Evolutionary conservation across 1,140 invertebrate genomes (phyloP), one percentile per base, ranked within the genome.

Genomic region (Diorhabda sublineata): DNA sequence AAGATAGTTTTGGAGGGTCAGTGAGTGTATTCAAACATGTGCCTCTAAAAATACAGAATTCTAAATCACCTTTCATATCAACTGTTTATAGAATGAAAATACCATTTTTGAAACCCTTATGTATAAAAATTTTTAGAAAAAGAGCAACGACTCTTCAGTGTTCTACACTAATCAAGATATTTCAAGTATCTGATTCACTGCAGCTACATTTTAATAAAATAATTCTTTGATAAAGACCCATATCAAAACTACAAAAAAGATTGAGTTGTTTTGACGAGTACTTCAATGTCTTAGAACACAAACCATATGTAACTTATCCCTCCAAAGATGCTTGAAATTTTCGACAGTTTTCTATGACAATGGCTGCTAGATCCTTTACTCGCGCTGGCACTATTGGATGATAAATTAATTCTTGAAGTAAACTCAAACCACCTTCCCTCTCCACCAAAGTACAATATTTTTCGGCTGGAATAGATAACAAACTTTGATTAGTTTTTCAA

Each of bases 371-470:
- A 44, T 85, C 81, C 77, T 91, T 91, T 56, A 92, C 91, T 66
- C 84, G 76, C 3, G 81, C 72, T 75, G 91, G 89, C 0, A 89
- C 87, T 67, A 80, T 79, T 11, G 84, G 83, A 79, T 89, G 84
- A 3, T 81, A 76, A 5, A 92, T 82, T 6, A 98, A 80, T 59
- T 88, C 84, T 62, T 88, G 82, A 3, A 98, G 82, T 45, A 95
- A 83, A 58, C 86, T 81, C 57, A 96, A 78, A 2, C 96, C 97
- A 64, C 91, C 91, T 84, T 98, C 96, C 61, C 88, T 84, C 73
- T 92, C 89, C 7, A 98, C 87, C 73, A 98, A 84, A 64, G 84
- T 83, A 81, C 95, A 98, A 82, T 98, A 98, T 83, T 97, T 98
- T 11, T 91, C 88, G 47, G 94, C 91, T 85, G 67, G 68, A 76